Evolutionary conservation across 1,140 invertebrate genomes (phyloP), one percentile per base, ranked within the genome.

Genomic region (Alviniconcha marisindica): DNA sequence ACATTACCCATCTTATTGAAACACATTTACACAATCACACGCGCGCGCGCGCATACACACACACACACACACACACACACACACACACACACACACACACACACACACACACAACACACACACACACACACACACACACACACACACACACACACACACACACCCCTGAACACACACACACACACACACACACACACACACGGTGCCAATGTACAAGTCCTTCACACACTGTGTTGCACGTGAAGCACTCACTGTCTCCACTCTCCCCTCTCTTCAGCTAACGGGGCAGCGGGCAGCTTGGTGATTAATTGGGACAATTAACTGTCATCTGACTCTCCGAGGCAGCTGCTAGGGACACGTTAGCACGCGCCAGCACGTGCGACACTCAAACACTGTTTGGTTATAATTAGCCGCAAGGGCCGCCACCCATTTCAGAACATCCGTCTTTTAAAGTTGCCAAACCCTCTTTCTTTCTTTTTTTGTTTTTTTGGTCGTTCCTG

Each of bases 251-350:
- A 4, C 3, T 15, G 36, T 31, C 69, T 4, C 5, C 69, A 14
- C 38, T 36, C 69, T 28, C 15, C 69, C n/a, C 69, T 76, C n/a
- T 24, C 42, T 76, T 7, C 18, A 48, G 18, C 33, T 48, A 10
- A 10, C 21, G 33, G 28, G 77, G 14, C 44, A 36, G 14, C 18
- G 36, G 48, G 5, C 77, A 60, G 31, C 40, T 10, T 21, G 38
- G 51, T 44, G 60, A 56, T 44, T 78, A 83, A 83, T 83, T 69
- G 74, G 36, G 7, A 44, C 82, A 83, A 83, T 83, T 83, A 83
- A 71, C 76, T 33, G 40, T 54, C 33, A 24, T 1, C n/a, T 48
- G 69, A 82, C 63, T 38, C 33, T 4, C 31, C 48, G 63, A 79
- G 33, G 44, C 77, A 78, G 82, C 60, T 71, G 60, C 66, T 51